These are phyloP conservation scores for Microplitis demolitor DNA, from an alignment of 1,140 invertebrate species.

Conservation along the genomic window DNA sequence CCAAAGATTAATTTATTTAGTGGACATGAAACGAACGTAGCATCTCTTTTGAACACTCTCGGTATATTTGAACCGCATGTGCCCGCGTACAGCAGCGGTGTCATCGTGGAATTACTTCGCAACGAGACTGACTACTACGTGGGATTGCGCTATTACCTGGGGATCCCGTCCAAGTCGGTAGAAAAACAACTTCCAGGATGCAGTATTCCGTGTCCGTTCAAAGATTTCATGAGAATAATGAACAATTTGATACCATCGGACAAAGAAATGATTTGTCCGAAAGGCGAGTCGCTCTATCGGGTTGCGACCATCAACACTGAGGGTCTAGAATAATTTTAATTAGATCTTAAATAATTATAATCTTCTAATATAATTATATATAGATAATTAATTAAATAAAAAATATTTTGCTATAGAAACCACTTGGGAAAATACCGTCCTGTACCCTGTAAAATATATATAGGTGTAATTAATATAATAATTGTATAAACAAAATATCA, in stretches of 20 bases:
- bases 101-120: constrained; percentile 49
- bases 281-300: too few species aligned
- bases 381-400: too few species aligned
- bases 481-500: too few species aligned
- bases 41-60: constrained; percentile 68
- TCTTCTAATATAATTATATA: too few species aligned
- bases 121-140: constrained; percentile 29
- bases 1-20: constrained; percentile 68
- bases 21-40: constrained; percentile 74
- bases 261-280: constrained; percentile 33
- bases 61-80: constrained; percentile 68
- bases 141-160: constrained; percentile 40
- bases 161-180: constrained; percentile 57
- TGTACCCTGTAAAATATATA: too few species aligned
- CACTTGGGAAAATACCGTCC: too few species aligned
- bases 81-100: constrained; percentile 62
- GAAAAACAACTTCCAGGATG: constrained; percentile 66
- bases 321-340: not conserved
- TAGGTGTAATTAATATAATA: too few species aligned
- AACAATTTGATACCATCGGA: constrained; percentile 31
- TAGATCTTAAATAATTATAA: not conserved
- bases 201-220: constrained; percentile 62
- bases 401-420: too few species aligned
- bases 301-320: not conserved
- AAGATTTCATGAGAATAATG: constrained; percentile 31